Conservation (phyloP, 2,888 invertebrate species). For the Mechanitis messenoides region DNA sequence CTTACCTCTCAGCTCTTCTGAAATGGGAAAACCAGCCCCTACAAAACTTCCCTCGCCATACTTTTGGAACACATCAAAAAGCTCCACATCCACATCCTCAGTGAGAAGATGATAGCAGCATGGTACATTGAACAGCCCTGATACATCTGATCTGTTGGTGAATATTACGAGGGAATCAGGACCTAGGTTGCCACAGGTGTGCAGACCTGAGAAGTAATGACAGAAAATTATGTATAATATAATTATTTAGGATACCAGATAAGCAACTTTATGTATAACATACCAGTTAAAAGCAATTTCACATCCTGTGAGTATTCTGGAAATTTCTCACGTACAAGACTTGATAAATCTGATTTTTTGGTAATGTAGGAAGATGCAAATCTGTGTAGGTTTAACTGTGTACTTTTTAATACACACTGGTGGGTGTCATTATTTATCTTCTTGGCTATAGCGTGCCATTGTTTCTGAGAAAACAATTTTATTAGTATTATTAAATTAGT, state of each 20-base stretch:
- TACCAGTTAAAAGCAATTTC: conserved; percentile 74
- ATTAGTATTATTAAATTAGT: too few species aligned
- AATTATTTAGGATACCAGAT: too few species aligned
- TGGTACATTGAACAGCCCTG: conserved; percentile 85
- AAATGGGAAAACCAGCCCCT: conserved; percentile 81
- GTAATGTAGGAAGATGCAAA: conserved; percentile 80
- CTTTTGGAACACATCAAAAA: conserved; percentile 60
- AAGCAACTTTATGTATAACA: neutral
- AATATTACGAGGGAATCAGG: conserved; percentile 84
- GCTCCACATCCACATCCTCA: conserved; percentile 58
- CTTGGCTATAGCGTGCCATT: conserved; percentile 77
- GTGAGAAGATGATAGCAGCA: conserved; percentile 92
- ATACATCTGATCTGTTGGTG: conserved; percentile 66
- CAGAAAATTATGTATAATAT: too few species aligned
- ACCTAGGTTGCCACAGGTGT: conserved; percentile 92
- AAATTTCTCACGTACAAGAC: conserved; percentile 72
- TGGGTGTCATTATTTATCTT: conserved; percentile 46
- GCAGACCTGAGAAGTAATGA: conserved; percentile 79
- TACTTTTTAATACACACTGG: conserved; percentile 28
- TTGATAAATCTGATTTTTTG: conserved; percentile 71
- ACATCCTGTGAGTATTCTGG: conserved; percentile 47
- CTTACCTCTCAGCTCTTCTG: conserved; percentile 71
- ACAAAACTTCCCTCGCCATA: conserved; percentile 38
- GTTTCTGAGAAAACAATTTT: conserved; percentile 57
- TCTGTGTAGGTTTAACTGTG: conserved; percentile 65